A percentile compares a stretch with the other conserved stretches of the same genome.
phyloP scores from a whole-genome alignment of 2,113 vertebrate species.

The Paramormyrops kingsleyae region DNA sequence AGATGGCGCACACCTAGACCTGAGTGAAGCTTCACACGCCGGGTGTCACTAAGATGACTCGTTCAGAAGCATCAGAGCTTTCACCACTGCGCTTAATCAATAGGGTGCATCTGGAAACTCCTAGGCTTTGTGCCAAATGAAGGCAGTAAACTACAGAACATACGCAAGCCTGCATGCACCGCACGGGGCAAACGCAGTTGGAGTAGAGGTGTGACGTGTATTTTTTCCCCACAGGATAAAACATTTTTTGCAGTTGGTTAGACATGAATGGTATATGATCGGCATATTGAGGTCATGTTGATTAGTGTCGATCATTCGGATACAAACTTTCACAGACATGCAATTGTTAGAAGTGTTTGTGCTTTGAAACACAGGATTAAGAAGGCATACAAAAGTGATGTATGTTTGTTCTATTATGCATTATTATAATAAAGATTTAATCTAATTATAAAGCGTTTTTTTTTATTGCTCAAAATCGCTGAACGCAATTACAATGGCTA shows the following conservation, averaged over 20 bases:
- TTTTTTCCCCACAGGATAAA: background rate
- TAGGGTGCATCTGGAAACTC: background rate
- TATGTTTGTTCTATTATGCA: background rate
- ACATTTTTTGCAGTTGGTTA: background rate
- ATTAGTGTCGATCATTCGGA: background rate
- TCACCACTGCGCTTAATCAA: background rate
- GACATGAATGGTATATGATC: too few relatives aligned
- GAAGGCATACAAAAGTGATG: background rate
- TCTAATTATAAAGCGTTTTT: background rate
- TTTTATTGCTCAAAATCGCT: background rate
- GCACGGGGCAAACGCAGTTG: background rate
- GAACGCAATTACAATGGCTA: background rate
- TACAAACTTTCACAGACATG: background rate
- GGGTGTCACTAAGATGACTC: background rate
- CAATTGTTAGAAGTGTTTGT: background rate
- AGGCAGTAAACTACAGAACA: background rate
- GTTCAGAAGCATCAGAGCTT: background rate
- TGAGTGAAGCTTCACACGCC: background rate
- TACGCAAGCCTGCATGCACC: background rate
- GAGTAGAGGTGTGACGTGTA: background rate
- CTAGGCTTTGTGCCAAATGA: background rate
- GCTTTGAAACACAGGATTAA: background rate
- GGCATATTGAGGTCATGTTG: background rate
- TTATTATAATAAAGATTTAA: background rate
- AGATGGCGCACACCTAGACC: background rate